Evolutionary conservation across 37 sponge, comb jelly and placozoan genomes (phyloP), one percentile per base, ranked within the genome.

Genomic region (Axinella damicornis): DNA sequence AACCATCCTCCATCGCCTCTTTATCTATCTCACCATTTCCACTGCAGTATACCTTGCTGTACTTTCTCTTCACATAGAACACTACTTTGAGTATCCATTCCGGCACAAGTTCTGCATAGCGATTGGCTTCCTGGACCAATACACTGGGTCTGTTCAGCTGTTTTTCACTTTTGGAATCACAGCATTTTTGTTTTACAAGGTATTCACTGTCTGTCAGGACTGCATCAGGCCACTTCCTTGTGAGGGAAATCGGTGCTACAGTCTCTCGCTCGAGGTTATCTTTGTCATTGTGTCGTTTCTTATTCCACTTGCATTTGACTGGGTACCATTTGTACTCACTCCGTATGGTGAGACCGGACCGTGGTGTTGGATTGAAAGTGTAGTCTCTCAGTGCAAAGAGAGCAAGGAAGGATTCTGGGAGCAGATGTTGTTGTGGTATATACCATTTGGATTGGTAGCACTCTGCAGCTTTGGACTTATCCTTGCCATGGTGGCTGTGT

Each of bases 61-160:
- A 21, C 40, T 71, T 18, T 35, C 36, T 5, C 17, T 35, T 9
- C 72, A 71, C 72, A 36, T 71, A n/a, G 72, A 39, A 35, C 72
- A 71, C 20, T 71, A 71, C 53, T 40, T 24, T 38, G 5, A 41
- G 9, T 71, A 61, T 25, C 62, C 62, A 25, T 14, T 5, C 4
- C 25, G 5, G 22, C 62, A 61, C 22, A 61, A 14, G 4, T 46
- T 71, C 40, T 71, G 72, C 35, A n/a, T 25, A 35, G 72, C 72
- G 5, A 20, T 71, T 40, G 72, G 72, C 21, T 22, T 71, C n/a
- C 36, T 35, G 25, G 72, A 37, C 52, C 72, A 71, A 41, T 71
- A 71, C 72, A 71, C 72, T 22, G 72, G 72, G 2, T 38, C 52
- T 40, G 72, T 71, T 18, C 72, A 71, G 53, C 76, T 75, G 0